Evolutionary conservation across 2,888 invertebrate genomes (phyloP), one percentile per base, ranked within the genome.

Genomic region (Micoletzkya japonica): DNA sequence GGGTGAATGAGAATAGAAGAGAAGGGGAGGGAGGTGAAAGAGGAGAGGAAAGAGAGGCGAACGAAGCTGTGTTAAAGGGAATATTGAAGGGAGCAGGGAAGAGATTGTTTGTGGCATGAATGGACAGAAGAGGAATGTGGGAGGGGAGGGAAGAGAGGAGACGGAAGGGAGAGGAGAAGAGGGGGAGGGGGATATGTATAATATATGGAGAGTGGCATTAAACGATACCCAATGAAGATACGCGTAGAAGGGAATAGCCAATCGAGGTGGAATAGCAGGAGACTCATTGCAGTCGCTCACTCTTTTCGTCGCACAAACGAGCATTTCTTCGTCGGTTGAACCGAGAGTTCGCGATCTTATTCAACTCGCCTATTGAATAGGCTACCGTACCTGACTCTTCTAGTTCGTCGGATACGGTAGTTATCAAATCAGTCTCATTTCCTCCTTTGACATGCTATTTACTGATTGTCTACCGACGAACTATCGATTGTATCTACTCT

Each of bases 251-350:
- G 7, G 54, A 54, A 54, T 54, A 54, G 10, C 26, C n/a, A 7
- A 28, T 32, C 17, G 20, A 32, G 26, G 3, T 32, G 14, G 17
- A 10, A 10, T 10, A 2, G 59, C 26, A 68, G 7, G 4, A 24
- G 7, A 60, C 24, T 28, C 17, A 3, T 70, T 74, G 36, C 67
- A 74, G 75, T 57, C 70, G 50, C 58, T 75, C 20, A 56, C 69
- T 26, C 70, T 75, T 60, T 72, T 69, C 64, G 72, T 75, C 24
- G 58, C 63, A 44, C 68, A 73, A 50, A 75, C 75, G 49, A 72
- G 70, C 56, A 70, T 75, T 26, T 60, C 70, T 7, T 49, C 30
- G 17, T 14, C 36, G 17, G 61, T 75, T 17, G 70, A 58, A 39
- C 44, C 59, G 17, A 49, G 64, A 30, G 75, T 75, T 17, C 49